Evolutionary conservation across 2,113 vertebrate genomes (phyloP), one percentile per base, ranked within the genome.

Genomic region (Ictalurus punctatus): DNA sequence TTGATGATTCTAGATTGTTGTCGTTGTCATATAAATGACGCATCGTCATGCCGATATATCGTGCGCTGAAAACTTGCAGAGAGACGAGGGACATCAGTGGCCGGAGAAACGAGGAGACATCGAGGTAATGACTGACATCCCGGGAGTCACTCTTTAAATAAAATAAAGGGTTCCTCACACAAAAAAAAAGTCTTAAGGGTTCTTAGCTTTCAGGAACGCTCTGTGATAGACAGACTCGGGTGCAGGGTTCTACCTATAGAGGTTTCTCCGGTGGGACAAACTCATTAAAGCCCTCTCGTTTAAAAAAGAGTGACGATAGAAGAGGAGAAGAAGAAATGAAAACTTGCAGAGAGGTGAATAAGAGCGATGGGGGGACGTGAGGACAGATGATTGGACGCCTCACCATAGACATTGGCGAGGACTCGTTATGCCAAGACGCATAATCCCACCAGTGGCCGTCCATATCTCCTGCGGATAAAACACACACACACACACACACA

Each of bases 381-480:
- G 54, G 94, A 90, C 92, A 90, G 96, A 95, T 93, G 94, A 94
- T 95, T 95, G 91, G 95, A 96, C 94, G 95, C 95, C 96, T 96
- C 97, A 98, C 97, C 98, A 98, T 97, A 94, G 97, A 97, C 96
- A 97, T 95, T 94, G 96, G 95, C 88, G 95, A 95, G 85, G 97
- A 95, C 94, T 98, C 97, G 93, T 96, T 96, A 92, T 97, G 97
- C 97, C 98, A 98, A 94, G 97, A 96, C 71, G 96, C 95, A 93
- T 97, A 97, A 93, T 99, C 98, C 97, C 97, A 96, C 98, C 97
- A 98, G 91, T 96, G 98, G 95, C 97, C 96, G 94, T 99, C 98
- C 98, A 98, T 96, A 96, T 99, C 97, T 96, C 97, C 98, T 99
- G 96, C 0, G 94, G 95, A 95, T 94, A 94, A 93, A 93, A 94